phyloP scores from a whole-genome alignment of 37 sponge, comb jelly and placozoan genomes.

The Beroe forskalii region DNA sequence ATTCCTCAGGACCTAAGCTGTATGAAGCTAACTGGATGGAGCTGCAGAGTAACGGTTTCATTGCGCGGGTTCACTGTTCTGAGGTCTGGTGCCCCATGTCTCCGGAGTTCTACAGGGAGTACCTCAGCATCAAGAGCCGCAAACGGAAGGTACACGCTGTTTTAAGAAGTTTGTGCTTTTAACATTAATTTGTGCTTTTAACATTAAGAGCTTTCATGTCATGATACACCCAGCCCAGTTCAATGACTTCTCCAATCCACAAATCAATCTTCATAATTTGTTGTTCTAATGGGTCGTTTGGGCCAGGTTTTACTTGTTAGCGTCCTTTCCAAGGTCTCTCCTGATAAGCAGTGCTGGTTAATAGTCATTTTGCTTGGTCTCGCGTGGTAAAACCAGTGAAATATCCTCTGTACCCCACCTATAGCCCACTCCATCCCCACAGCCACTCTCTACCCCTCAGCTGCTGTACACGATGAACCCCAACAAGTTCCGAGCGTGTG shows the following conservation, averaged over 20 bases:
- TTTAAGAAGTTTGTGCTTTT: too few species aligned
- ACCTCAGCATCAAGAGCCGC: conserved; percentile 80
- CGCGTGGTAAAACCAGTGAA: too few species aligned
- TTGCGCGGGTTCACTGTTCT: conserved; percentile 96
- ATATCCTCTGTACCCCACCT: too few species aligned
- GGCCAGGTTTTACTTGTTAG: too few species aligned
- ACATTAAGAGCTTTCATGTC: too few species aligned
- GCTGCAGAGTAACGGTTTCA: conserved; percentile 87
- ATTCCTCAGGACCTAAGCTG: conserved; percentile 78
- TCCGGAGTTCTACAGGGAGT: conserved; percentile 96
- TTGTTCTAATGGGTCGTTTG: too few species aligned
- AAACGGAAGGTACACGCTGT: conserved; percentile 87
- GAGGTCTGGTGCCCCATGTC: conserved; percentile 99
- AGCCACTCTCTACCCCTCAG: conserved; percentile 64
- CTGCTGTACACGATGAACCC: conserved; percentile 99
- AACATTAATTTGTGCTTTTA: too few species aligned
- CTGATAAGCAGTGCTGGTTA: too few species aligned
- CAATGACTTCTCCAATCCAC: background rate
- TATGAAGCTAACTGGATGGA: conserved; percentile 99
- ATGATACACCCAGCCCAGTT: too few species aligned
- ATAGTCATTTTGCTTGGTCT: too few species aligned
- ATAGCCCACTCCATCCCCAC: too few species aligned
- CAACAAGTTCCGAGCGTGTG: conserved; percentile 90
- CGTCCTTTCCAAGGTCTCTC: too few species aligned
- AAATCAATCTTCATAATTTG: background rate